These are phyloP conservation scores for Hyphantria cunea DNA, from an alignment of 1,140 invertebrate genomes.

Conservation along the genomic window DNA sequence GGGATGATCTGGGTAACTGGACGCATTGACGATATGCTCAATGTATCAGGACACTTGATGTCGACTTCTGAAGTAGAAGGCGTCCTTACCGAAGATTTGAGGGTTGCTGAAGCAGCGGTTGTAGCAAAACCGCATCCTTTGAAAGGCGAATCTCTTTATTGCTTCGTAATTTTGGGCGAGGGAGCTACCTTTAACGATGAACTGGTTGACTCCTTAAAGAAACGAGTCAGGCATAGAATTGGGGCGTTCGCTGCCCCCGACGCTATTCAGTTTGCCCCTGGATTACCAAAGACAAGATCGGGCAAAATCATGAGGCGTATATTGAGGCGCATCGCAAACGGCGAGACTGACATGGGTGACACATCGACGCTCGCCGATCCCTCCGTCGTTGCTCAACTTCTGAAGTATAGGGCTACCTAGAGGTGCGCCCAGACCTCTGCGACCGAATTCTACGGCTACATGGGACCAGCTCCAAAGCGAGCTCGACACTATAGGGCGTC, in stretches of 20 bases:
- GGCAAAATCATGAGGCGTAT: conserved; percentile 99
- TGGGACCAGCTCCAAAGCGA: background rate
- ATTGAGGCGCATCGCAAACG: conserved; percentile 94
- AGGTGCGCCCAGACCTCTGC: background rate
- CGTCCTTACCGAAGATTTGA: conserved; percentile 91
- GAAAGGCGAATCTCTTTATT: conserved; percentile 98
- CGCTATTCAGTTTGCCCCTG: conserved; percentile 94
- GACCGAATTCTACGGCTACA: background rate
- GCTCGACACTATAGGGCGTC: background rate
- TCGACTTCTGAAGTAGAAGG: conserved; percentile 98
- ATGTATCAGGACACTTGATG: conserved; percentile 98
- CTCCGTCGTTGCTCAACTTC: conserved; percentile 90
- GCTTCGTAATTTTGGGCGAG: conserved; percentile 95
- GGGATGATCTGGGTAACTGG: conserved; percentile 99
- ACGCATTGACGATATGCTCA: conserved; percentile 98
- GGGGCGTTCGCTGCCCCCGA: conserved; percentile 98
- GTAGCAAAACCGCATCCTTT: conserved; percentile 96
- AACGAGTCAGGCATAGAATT: conserved; percentile 94
- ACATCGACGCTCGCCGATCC: conserved; percentile 96
- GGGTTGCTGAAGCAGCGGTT: conserved; percentile 96
- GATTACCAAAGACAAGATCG: conserved; percentile 97
- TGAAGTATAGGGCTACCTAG: conserved; percentile 69
- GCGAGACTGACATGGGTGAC: conserved; percentile 95
- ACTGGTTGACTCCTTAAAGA: conserved; percentile 89
- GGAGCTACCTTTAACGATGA: conserved; percentile 87